phyloP scores from a whole-genome alignment of 2,113 vertebrate species.

The Tretioscincus oriximinensis region DNA sequence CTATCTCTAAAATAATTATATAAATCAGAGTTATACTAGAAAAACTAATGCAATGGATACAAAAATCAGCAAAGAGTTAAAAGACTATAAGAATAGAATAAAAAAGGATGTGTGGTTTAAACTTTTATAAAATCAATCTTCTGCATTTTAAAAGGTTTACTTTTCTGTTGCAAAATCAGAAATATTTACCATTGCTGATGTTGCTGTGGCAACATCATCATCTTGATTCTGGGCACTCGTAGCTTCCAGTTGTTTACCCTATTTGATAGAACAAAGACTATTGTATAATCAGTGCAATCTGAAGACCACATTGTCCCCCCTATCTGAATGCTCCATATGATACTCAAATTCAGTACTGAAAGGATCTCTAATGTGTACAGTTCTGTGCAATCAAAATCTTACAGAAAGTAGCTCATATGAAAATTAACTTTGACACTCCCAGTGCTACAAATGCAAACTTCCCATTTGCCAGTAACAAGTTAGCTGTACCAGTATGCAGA shows the following conservation, averaged over 20 bases:
- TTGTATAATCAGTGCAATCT: too few relatives aligned
- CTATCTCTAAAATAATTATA: too few relatives aligned
- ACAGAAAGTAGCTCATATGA: too few relatives aligned
- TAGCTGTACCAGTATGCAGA: too few relatives aligned
- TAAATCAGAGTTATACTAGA: background rate
- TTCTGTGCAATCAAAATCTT: too few relatives aligned
- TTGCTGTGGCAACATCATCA: background rate
- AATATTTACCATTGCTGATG: slow-evolving; percentile 25
- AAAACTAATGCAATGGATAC: background rate
- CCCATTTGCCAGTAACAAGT: too few relatives aligned
- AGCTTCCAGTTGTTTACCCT: background rate
- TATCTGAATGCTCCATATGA: too few relatives aligned
- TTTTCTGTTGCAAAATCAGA: fast-evolving
- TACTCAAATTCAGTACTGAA: too few relatives aligned
- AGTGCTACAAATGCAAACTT: too few relatives aligned
- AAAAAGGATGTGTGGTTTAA: background rate
- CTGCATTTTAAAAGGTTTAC: fast-evolving
- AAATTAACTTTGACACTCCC: too few relatives aligned
- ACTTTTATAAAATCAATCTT: fast-evolving
- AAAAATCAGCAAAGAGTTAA: background rate
- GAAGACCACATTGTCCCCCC: too few relatives aligned
- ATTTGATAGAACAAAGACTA: background rate
- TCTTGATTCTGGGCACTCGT: background rate
- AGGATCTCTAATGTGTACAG: too few relatives aligned
- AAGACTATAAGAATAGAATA: background rate